A percentile compares a stretch with the other conserved stretches of the same genome.
phyloP scores from a whole-genome alignment of 2,113 vertebrate genomes.

The Epinephelus moara region DNA sequence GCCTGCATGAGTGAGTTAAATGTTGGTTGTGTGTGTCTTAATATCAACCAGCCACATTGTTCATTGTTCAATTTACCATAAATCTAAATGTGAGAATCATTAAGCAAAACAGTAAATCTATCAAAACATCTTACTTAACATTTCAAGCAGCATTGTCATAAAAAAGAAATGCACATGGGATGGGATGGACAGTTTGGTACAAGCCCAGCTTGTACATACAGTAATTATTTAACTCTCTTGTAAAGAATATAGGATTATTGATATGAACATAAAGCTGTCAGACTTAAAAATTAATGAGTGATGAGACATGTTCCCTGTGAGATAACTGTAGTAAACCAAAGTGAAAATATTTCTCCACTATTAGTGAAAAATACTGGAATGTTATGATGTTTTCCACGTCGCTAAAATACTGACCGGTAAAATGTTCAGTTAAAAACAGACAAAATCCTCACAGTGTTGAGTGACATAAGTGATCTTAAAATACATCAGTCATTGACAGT shows the following conservation, averaged over 20 bases:
- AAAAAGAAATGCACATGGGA: constrained; percentile 24
- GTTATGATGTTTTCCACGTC: constrained; percentile 32
- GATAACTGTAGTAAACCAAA: constrained; percentile 9
- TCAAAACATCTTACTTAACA: constrained; percentile 50
- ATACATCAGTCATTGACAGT: constrained; percentile 28
- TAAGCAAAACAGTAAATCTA: constrained; percentile 44
- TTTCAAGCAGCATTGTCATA: constrained; percentile 65
- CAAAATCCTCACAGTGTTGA: constrained; percentile 24
- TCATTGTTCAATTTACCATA: constrained; percentile 16
- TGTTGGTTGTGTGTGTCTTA: background rate
- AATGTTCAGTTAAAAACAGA: constrained; percentile 51
- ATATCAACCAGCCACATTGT: background rate
- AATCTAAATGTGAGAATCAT: constrained; percentile 26
- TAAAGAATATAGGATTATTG: constrained; percentile 22
- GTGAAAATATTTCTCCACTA: constrained; percentile 17
- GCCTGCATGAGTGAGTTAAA: background rate
- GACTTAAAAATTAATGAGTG: background rate
- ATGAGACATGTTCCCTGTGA: constrained; percentile 25
- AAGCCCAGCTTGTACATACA: constrained; percentile 76
- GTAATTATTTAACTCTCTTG: constrained; percentile 25
- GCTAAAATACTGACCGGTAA: constrained; percentile 70
- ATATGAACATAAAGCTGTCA: constrained; percentile 24
- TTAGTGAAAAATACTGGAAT: constrained; percentile 57
- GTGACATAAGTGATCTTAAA: constrained; percentile 13
- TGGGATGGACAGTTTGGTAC: constrained; percentile 39